Evolutionary conservation across 2,113 vertebrate genomes (phyloP).

Genomic region (Myocastor coypus): DNA sequence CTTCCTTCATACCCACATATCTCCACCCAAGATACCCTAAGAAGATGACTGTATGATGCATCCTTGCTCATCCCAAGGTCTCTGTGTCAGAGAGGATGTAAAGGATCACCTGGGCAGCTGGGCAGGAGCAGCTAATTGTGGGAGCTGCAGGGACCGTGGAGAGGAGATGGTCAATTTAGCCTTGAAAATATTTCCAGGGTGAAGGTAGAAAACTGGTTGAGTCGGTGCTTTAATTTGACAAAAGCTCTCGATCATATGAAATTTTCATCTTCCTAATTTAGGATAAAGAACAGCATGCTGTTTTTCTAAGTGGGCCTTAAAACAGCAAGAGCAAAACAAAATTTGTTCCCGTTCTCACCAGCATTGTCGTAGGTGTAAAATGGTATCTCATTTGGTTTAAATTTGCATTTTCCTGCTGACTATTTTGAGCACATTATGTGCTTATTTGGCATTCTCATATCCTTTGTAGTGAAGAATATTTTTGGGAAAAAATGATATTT

Average conservation of each 20-base stretch:
- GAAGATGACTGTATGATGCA: neutral
- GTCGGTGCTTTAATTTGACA: conserved; percentile 53
- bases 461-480: neutral
- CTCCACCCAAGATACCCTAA: neutral
- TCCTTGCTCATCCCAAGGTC: neutral
- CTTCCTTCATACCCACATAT: neutral
- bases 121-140: neutral
- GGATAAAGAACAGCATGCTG: conserved; percentile 48
- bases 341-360: conserved; percentile 27
- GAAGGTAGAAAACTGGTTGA: conserved; percentile 40
- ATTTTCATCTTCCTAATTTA: conserved; percentile 68
- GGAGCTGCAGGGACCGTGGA: neutral
- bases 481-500: conserved; percentile 27
- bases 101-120: neutral
- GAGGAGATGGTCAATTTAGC: neutral
- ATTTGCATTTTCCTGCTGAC: conserved; percentile 68
- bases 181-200: neutral
- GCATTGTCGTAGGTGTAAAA: conserved; percentile 69
- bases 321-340: conserved; percentile 49
- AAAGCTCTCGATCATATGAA: conserved; percentile 65
- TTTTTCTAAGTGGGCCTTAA: conserved; percentile 61
- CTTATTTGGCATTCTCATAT: neutral
- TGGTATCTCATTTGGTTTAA: conserved; percentile 46
- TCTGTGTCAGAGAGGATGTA: too few relatives aligned
- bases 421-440: conserved; percentile 1